phyloP scores from a whole-genome alignment of 1,140 invertebrate species.

The Andrena cerasifolii region DNA sequence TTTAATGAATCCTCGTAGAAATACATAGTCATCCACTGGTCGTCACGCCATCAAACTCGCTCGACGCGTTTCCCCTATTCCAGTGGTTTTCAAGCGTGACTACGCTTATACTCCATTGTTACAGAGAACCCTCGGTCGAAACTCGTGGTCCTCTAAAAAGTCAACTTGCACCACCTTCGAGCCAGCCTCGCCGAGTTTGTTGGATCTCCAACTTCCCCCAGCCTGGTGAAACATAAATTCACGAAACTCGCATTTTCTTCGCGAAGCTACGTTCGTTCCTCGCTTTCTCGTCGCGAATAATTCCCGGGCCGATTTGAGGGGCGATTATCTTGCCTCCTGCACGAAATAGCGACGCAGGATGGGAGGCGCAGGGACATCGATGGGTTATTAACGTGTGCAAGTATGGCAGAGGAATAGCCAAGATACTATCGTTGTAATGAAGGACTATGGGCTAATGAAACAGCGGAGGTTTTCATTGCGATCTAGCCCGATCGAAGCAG shows the following conservation, averaged over 20 bases:
- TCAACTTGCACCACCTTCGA: too few species aligned
- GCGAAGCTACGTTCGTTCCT: not conserved
- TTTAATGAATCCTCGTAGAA: slow-evolving; percentile 46
- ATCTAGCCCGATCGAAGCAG: slow-evolving; percentile 6
- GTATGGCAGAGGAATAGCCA: slow-evolving; percentile 69
- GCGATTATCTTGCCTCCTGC: not conserved
- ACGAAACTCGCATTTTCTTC: not conserved
- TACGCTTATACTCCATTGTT: not conserved
- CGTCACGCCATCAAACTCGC: slow-evolving; percentile 35
- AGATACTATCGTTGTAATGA: slow-evolving; percentile 78
- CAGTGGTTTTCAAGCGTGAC: slow-evolving; percentile 37
- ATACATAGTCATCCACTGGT: slow-evolving; percentile 38
- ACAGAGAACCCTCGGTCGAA: too few species aligned
- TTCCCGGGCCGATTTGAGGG: not conserved
- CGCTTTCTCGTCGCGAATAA: not conserved
- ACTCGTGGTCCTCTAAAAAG: too few species aligned
- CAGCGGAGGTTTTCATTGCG: slow-evolving; percentile 30
- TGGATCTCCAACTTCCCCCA: too few species aligned
- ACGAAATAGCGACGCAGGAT: not conserved
- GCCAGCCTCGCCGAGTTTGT: not conserved
- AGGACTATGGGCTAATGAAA: slow-evolving; percentile 66
- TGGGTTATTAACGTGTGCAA: slow-evolving; percentile 21
- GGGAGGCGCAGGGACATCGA: not conserved
- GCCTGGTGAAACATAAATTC: too few species aligned
- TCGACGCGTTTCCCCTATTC: slow-evolving; percentile 21